These are phyloP conservation scores for Xestoiulus laeticollis DNA, from an alignment of 2,888 invertebrate species.

Conservation along the genomic window DNA sequence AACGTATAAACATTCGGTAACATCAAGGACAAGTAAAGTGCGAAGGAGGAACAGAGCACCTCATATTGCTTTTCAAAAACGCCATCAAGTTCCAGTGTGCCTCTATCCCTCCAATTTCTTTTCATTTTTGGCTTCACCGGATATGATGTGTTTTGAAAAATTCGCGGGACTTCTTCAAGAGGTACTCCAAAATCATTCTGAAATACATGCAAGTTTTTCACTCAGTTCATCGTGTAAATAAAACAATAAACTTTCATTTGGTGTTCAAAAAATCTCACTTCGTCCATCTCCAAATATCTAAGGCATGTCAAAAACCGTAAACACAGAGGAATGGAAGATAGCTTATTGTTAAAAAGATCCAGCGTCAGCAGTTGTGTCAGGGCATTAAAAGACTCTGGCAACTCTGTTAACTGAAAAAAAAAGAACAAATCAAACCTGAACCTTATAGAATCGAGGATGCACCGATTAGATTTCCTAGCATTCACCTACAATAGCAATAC, in stretches of 20 bases:
- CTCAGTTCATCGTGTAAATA: not conserved
- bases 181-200: conserved; percentile 43
- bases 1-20: not conserved
- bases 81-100: not conserved
- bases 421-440: conserved; percentile 29
- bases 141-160: not conserved
- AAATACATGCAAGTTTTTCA: not conserved
- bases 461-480: not conserved
- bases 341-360: conserved; percentile 53
- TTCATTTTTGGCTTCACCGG: conserved; percentile 32
- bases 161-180: conserved; percentile 34
- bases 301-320: conserved; percentile 8
- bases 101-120: conserved; percentile 25
- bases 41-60: not conserved
- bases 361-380: conserved; percentile 43
- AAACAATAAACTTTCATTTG: not conserved
- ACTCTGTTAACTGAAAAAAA: conserved; percentile 51
- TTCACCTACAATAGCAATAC: too few relatives aligned
- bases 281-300: conserved; percentile 51
- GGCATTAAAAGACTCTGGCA: conserved; percentile 50
- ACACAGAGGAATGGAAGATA: conserved; percentile 46
- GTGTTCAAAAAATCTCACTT: conserved; percentile 10
- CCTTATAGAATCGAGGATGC: not conserved
- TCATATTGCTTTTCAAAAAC: not conserved
- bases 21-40: too few relatives aligned